Base-by-base conservation (phyloP, 2,797 vertebrate species). In the Cetoscarus ocellatus region DNA sequence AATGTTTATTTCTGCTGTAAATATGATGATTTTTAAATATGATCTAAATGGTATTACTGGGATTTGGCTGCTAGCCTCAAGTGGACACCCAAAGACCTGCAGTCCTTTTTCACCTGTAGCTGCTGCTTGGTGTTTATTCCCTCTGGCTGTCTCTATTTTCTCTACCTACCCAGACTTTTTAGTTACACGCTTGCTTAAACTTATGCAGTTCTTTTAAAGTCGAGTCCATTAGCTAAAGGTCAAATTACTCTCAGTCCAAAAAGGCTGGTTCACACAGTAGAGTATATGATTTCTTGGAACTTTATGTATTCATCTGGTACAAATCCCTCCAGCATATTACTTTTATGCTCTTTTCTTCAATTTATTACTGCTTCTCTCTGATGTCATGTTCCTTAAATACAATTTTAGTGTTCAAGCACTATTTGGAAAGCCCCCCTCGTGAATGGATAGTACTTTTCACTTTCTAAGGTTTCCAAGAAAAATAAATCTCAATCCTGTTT, bases 401-500 rank as follows among this genome's bases (percentile, higher is more conserved):
- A 60, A 40, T 70, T 14, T 44, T 44, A 14, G 12, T 14, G 13
- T 44, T 14, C 43, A 14, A 6, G 53, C 14, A 65, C 19, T 3
- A 35, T 67, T 39, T 39, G 7, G 38, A 39, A 39, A 39, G 38
- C 9, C 7, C 38, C 38, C 9, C 38, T 66, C 13, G 3, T 75
- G 69, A 59, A 70, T 6, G 62, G 63, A 65, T 11, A 61, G 61
- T 60, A 67, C 75, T 43, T 0, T 71, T 71, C 73, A 59, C 84
- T 81, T 89, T 84, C 82, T 80, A 71, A 79, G 61, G 75, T 82
- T 79, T 73, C 69, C 3, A 8, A 75, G 75, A 73, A 73, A 85
- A 85, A 79, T 56, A 85, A 86, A 89, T 82, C 68, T 52, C 61
- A 59, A 36, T 68, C 51, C 65, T 67, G 11, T 56, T 64, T 77